Evolutionary conservation across 2,888 invertebrate genomes (phyloP).

Genomic region (Dicyrtoma fusca): DNA sequence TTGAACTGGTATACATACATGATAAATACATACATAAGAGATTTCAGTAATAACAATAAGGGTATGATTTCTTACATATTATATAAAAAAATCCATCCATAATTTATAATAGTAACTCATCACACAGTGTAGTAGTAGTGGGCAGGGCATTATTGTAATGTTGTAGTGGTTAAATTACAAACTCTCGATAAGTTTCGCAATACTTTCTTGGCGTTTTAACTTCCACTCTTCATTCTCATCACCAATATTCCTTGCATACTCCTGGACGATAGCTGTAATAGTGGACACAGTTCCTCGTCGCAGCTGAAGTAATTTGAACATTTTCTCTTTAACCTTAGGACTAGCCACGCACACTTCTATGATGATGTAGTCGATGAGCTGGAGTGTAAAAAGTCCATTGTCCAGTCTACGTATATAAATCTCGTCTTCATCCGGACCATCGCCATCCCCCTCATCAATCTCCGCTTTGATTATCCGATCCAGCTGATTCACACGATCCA

Average conservation of each 20-base stretch:
- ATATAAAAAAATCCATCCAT: not conserved
- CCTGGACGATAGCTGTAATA: slow-evolving; percentile 79
- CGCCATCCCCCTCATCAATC: slow-evolving; percentile 59
- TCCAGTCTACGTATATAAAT: slow-evolving; percentile 87
- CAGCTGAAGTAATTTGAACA: slow-evolving; percentile 84
- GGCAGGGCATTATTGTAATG: no score
- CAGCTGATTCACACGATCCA: slow-evolving; percentile 85
- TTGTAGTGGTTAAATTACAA: slow-evolving; percentile 69
- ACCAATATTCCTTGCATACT: slow-evolving; percentile 94
- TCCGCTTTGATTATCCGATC: slow-evolving; percentile 73
- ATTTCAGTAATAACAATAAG: no score
- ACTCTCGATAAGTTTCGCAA: slow-evolving; percentile 88
- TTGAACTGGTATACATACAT: no score
- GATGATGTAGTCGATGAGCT: slow-evolving; percentile 83
- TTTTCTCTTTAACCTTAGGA: slow-evolving; percentile 74
- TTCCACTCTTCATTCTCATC: slow-evolving; percentile 84
- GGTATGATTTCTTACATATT: not conserved
- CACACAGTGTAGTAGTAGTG: no score
- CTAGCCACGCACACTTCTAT: slow-evolving; percentile 62
- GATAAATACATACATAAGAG: no score
- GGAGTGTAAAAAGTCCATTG: slow-evolving; percentile 93
- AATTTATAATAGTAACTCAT: not conserved
- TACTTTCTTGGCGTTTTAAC: slow-evolving; percentile 87
- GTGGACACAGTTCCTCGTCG: slow-evolving; percentile 89
- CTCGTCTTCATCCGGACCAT: slow-evolving; percentile 79